Evolutionary conservation across 2,113 vertebrate species (phyloP), one percentile per base, ranked within the genome.

Genomic region (Eulacestoma nigropectus): DNA sequence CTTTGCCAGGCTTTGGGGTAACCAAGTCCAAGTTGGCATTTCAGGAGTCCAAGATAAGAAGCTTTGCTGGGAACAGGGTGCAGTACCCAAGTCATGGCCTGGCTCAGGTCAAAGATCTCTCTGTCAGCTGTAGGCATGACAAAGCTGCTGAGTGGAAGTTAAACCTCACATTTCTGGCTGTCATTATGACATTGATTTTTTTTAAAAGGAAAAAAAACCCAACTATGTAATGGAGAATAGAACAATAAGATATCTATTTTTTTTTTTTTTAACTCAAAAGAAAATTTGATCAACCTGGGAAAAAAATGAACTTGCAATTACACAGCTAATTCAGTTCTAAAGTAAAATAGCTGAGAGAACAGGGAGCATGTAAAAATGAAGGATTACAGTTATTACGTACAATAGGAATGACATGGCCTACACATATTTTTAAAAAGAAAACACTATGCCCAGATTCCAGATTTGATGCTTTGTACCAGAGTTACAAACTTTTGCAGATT

Each of bases 151-250:
- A 49, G 33, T 35, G 50, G 6, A 70, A 70, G 9, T 57, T 32
- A 62, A 77, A 47, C 8, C 7, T 50, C 63, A 53, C 33, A 32
- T 1, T 37, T 57, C 53, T 63, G 17, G 19, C 50, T 78, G 33
- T 41, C 53, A 41, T 60, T 46, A 22, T 11, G 15, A 20, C 11
- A 68, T 1, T 12, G 52, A 52, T 26, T n/a, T 72, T 46, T 80
- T 79, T 47, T 13, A 76, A 90, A n/a, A 25, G 11, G 1, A 7
- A n/a, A 62, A 42, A 62, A n/a, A 16, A 1, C 1, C 0, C 11
- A 32, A 11, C 9, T 26, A 32, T 0, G 2, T 20, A 53, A 64
- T 6, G 26, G 17, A 59, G 33, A 81, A 37, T 1, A 65, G 12
- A 29, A 72, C 29, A n/a, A 52, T 47, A 42, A 35, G 14, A 6